Evolutionary conservation across 64 coral and sea anemone genomes (phyloP).

Genomic region (Pocillopora damicornis): DNA sequence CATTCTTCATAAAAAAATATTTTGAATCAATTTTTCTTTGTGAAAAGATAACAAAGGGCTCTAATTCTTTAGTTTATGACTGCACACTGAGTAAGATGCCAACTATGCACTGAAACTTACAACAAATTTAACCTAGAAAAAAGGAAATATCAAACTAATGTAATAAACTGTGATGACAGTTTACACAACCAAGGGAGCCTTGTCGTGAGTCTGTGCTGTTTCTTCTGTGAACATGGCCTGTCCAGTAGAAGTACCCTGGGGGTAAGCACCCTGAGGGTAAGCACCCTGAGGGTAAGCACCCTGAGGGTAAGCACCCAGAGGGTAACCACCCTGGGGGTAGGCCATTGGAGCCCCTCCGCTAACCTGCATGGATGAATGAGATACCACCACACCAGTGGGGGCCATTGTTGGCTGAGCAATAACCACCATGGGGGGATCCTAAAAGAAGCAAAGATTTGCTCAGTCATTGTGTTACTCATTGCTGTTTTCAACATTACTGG

Average conservation of each 20-base stretch:
- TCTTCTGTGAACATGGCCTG: background rate
- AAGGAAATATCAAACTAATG: background rate
- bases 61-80: too few relatives aligned
- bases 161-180: background rate
- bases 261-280: background rate
- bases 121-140: too few relatives aligned
- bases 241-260: background rate
- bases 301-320: background rate
- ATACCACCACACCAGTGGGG: background rate
- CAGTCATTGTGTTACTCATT: too few relatives aligned
- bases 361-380: background rate
- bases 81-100: too few relatives aligned
- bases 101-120: too few relatives aligned
- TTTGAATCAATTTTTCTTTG: too few relatives aligned
- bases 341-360: background rate
- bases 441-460: background rate
- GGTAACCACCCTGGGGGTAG: background rate
- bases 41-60: too few relatives aligned
- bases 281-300: background rate
- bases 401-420: background rate
- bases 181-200: conserved; percentile 2
- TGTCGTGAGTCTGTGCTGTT: background rate
- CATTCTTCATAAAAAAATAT: too few relatives aligned
- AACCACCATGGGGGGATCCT: background rate
- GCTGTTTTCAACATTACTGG: too few relatives aligned